Evolutionary conservation across 1,140 invertebrate species (phyloP).

Genomic region (Hirudo medicinalis): DNA sequence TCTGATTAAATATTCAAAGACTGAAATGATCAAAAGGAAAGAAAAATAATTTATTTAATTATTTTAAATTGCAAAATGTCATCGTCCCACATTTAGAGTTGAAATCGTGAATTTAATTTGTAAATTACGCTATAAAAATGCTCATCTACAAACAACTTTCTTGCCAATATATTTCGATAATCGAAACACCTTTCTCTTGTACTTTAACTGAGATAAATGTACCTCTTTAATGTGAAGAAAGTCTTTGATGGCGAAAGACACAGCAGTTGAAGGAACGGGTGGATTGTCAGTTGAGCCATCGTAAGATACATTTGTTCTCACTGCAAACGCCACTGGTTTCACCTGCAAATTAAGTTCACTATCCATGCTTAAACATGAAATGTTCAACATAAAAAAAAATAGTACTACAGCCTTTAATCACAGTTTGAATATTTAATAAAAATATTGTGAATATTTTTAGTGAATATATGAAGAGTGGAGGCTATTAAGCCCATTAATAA

Average conservation of each 20-base stretch:
- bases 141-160: too few relatives aligned
- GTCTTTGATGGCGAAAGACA: constrained; percentile 89
- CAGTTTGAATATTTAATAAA: neutral
- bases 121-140: too few relatives aligned
- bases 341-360: constrained; percentile 28
- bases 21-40: too few relatives aligned
- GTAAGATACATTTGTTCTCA: constrained; percentile 95
- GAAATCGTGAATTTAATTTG: too few relatives aligned
- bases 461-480: neutral
- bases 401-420: too few relatives aligned
- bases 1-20: too few relatives aligned
- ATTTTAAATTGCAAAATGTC: too few relatives aligned
- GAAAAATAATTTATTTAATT: too few relatives aligned
- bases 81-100: too few relatives aligned
- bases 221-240: constrained; percentile 94
- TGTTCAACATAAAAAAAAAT: neutral
- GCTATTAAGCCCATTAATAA: neutral
- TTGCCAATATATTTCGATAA: too few relatives aligned
- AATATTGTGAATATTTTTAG: too few relatives aligned
- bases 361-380: neutral
- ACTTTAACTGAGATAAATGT: constrained; percentile 16
- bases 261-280: constrained; percentile 88
- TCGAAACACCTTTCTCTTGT: neutral
- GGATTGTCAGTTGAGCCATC: constrained; percentile 90
- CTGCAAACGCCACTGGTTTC: constrained; percentile 97